These are phyloP conservation scores for Coremacera marginata DNA, from an alignment of 2,888 invertebrate genomes.

Conservation along the genomic window DNA sequence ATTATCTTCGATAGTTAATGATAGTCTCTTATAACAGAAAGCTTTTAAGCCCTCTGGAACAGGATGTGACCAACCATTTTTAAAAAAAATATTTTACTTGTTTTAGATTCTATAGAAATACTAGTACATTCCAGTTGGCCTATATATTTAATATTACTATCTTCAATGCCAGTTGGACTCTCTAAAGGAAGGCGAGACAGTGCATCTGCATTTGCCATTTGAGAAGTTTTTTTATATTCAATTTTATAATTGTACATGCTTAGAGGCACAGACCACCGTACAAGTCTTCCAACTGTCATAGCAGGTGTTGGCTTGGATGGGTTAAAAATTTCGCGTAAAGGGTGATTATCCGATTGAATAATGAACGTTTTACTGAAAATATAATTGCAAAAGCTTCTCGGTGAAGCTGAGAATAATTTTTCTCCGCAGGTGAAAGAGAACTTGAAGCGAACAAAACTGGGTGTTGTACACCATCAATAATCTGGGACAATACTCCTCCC, in stretches of 20 bases:
- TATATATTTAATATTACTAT: slow-evolving; percentile 18
- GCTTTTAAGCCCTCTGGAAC: not conserved
- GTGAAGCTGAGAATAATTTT: slow-evolving; percentile 24
- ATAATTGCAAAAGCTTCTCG: slow-evolving; percentile 30
- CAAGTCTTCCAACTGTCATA: not conserved
- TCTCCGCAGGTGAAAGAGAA: not conserved
- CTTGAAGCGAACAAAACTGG: slow-evolving; percentile 26
- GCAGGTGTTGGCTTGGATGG: not conserved
- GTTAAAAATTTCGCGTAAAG: slow-evolving; percentile 21
- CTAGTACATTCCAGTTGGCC: not conserved
- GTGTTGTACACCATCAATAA: slow-evolving; percentile 2
- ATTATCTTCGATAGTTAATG: slow-evolving; percentile 16
- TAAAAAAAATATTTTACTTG: not conserved
- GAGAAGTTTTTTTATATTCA: slow-evolving; percentile 30
- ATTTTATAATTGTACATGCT: slow-evolving; percentile 27
- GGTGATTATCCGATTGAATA: slow-evolving; percentile 46
- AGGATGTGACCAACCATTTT: not conserved
- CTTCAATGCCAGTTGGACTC: slow-evolving; percentile 13
- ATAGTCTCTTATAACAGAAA: not conserved
- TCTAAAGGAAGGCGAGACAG: slow-evolving; percentile 34
- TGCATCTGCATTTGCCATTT: slow-evolving; percentile 36
- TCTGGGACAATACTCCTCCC: not conserved
- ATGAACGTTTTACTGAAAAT: slow-evolving; percentile 38
- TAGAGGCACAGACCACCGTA: not conserved
- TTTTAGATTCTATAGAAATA: not conserved